A percentile compares a stretch with the other conserved stretches of the same genome.
phyloP scores from a whole-genome alignment of 2,797 vertebrate species.

The Intellagama lesueurii region DNA sequence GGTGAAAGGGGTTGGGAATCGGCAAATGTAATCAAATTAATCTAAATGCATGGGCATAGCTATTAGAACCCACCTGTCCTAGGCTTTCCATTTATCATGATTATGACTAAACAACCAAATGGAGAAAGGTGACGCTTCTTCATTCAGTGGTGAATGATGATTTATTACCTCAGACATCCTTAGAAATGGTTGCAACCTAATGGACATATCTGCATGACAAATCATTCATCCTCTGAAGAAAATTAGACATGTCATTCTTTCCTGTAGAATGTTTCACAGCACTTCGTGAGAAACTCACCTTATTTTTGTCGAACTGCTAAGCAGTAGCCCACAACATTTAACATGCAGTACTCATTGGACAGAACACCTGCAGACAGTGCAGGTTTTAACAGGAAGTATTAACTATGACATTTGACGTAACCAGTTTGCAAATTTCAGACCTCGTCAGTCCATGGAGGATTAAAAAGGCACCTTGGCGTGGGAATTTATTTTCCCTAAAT shows the following conservation, averaged over 20 bases:
- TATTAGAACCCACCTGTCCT: slow-evolving; percentile 82
- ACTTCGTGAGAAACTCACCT: slow-evolving; percentile 47
- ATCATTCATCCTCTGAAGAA: slow-evolving; percentile 66
- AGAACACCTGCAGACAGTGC: not conserved
- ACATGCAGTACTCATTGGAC: slow-evolving; percentile 15
- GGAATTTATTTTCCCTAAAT: too few species aligned
- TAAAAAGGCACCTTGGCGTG: not conserved
- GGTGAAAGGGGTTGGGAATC: slow-evolving; percentile 55
- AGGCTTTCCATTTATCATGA: slow-evolving; percentile 82
- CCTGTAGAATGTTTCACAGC: slow-evolving; percentile 61
- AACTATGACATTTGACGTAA: slow-evolving; percentile 33
- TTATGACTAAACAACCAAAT: slow-evolving; percentile 73
- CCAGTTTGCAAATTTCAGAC: slow-evolving; percentile 17
- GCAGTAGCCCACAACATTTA: slow-evolving; percentile 51
- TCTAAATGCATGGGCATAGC: slow-evolving; percentile 75
- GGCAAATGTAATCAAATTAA: slow-evolving; percentile 80
- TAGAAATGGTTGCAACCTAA: slow-evolving; percentile 72
- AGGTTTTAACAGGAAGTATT: slow-evolving; percentile 12
- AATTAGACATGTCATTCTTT: slow-evolving; percentile 73
- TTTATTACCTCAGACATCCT: slow-evolving; percentile 76
- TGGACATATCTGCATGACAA: slow-evolving; percentile 74
- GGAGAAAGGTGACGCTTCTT: slow-evolving; percentile 74
- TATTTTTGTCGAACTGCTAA: slow-evolving; percentile 50
- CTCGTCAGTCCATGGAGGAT: not conserved
- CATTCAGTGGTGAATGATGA: slow-evolving; percentile 77